phyloP scores from a whole-genome alignment of 2,797 vertebrate species.

The Sebastolobus alascanus region DNA sequence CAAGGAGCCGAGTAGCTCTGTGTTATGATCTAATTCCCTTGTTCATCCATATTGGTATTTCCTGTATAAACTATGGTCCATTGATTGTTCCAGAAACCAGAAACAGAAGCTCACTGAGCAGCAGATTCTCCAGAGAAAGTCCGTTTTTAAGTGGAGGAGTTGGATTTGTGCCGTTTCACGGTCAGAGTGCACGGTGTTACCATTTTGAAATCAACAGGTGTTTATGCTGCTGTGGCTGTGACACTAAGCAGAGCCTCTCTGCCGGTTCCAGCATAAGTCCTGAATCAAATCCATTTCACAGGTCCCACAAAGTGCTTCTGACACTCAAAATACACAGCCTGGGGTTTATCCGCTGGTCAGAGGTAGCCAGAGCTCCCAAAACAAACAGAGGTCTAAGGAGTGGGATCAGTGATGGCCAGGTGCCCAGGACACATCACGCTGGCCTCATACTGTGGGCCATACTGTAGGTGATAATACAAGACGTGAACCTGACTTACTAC shows the following conservation, averaged over 20 bases:
- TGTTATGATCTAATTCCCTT: constrained; percentile 77
- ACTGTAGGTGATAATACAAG: constrained; percentile 67
- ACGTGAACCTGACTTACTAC: constrained; percentile 51
- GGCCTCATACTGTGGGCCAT: constrained; percentile 57
- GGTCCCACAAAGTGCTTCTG: constrained; percentile 83
- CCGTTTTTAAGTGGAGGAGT: constrained; percentile 58
- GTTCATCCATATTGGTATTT: constrained; percentile 81
- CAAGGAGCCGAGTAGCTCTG: constrained; percentile 40
- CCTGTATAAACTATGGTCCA: constrained; percentile 80
- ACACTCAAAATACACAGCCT: constrained; percentile 84
- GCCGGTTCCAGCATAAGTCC: constrained; percentile 62
- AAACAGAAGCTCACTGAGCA: constrained; percentile 71
- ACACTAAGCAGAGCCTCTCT: constrained; percentile 79
- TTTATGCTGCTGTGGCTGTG: constrained; percentile 78
- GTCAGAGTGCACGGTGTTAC: constrained; percentile 64
- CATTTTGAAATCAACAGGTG: constrained; percentile 84
- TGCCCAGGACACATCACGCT: constrained; percentile 75
- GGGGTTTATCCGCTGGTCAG: constrained; percentile 80
- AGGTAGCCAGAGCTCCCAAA: constrained; percentile 81
- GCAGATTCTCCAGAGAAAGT: constrained; percentile 61
- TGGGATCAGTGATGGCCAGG: constrained; percentile 77
- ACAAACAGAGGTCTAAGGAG: constrained; percentile 81
- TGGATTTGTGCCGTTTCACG: constrained; percentile 61
- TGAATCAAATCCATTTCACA: constrained; percentile 80
- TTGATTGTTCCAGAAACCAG: constrained; percentile 81